Base-by-base conservation (phyloP, 2,797 vertebrate genomes). In the Poeciliopsis presidionis region DNA sequence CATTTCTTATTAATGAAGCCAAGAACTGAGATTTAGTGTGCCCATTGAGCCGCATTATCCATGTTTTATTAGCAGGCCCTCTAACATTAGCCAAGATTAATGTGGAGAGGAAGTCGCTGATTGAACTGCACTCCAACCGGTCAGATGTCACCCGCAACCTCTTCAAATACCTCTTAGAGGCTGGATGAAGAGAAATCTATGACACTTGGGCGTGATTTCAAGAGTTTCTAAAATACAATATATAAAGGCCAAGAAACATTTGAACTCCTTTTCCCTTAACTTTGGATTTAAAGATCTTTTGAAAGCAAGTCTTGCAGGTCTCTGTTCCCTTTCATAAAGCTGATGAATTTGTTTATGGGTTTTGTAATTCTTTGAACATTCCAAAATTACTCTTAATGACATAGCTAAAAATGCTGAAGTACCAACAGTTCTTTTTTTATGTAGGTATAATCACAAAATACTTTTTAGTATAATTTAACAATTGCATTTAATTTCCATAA, bases 31-130 rank as follows among this genome's bases (percentile, higher is more conserved):
- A 80, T 47, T 45, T 77, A 61, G 78, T 67, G 81, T 80, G 69
- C 78, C 79, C 82, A 74, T 30, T 1, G 20, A 77, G 80, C 75
- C 76, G 73, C 84, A 74, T 89, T 76, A 85, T 78, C 73, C 57
- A 59, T 83, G 75, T 87, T 90, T 89, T 85, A 90, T 90, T 79
- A 73, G 20, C 25, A 45, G 76, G 78, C 72, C 73, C 63, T 67
- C 73, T 71, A 81, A 83, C 86, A 83, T 85, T 81, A 86, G 78
- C 82, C 61, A 79, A 85, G 77, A 88, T 88, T 79, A 89, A 88
- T 84, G 80, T 77, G 70, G 74, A 70, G 86, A 78, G 28, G 82
- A 74, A 87, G 83, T 79, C 78, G 4, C 71, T 86, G 85, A 86
- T 88, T 83, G 83, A 87, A 89, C 80, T 77, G 79, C 76, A 65